A percentile compares a stretch with the other conserved stretches of the same genome.
phyloP scores from a whole-genome alignment of 2,113 vertebrate genomes.

The Eurystomus gularis region DNA sequence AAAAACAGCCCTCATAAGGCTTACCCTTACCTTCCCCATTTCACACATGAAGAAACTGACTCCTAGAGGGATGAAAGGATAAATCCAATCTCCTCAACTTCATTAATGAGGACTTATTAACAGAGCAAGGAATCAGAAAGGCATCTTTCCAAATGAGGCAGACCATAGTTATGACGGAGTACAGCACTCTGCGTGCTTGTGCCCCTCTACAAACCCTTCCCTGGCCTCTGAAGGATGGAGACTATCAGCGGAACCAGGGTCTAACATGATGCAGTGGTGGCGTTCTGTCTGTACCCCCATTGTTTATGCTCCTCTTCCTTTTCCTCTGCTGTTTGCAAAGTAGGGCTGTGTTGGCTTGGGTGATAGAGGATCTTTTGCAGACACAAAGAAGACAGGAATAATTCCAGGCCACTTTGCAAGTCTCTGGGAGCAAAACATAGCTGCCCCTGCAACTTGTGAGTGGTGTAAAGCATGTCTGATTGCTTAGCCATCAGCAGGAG shows the following conservation, averaged over 20 bases:
- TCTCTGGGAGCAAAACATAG: not conserved
- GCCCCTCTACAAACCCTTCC: not conserved
- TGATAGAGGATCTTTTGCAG: not conserved
- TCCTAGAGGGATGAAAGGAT: not conserved
- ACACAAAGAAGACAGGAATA: not conserved
- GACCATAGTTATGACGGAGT: not conserved
- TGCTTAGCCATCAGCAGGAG: constrained; percentile 37
- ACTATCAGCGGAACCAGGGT: rapidly evolving
- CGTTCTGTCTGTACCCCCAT: not conserved
- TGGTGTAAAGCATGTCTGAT: not conserved
- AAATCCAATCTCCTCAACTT: not conserved
- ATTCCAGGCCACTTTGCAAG: not conserved
- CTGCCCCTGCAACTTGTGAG: not conserved
- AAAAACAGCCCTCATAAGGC: not conserved
- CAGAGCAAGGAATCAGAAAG: not conserved
- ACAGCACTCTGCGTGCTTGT: not conserved
- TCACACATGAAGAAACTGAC: not conserved
- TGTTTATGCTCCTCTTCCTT: not conserved
- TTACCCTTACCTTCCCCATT: not conserved
- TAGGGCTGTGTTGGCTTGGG: not conserved
- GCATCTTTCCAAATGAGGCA: not conserved
- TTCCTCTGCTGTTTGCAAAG: not conserved
- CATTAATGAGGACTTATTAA: not conserved
- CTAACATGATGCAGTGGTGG: not conserved
- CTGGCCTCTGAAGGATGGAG: not conserved